A percentile compares a stretch with the other conserved stretches of the same genome.
phyloP scores from a whole-genome alignment of 2,113 vertebrate genomes.

The Gymnobelideus leadbeateri region DNA sequence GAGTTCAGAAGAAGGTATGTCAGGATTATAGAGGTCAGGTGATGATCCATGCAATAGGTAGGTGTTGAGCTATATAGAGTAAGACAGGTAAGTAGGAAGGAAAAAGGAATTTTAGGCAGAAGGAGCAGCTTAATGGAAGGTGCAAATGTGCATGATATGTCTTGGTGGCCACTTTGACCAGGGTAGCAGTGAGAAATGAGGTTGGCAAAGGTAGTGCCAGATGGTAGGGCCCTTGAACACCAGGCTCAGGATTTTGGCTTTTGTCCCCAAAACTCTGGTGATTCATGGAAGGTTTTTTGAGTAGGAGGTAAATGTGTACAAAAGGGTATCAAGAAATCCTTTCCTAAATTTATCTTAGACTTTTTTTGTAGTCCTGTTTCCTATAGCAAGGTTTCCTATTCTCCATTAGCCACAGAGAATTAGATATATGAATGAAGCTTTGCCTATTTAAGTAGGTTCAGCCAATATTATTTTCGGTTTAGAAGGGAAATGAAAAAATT shows the following conservation, averaged over 20 bases:
- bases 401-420: background rate
- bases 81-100: background rate
- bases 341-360: background rate
- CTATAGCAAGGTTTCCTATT: background rate
- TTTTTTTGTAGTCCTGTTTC: background rate
- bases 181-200: background rate
- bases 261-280: background rate
- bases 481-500: background rate
- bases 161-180: background rate
- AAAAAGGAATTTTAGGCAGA: background rate
- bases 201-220: background rate
- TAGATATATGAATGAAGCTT: background rate
- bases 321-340: background rate
- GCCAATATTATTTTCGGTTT: background rate
- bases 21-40: background rate
- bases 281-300: background rate
- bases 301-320: fast-evolving
- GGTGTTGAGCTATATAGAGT: background rate
- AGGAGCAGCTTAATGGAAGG: background rate
- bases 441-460: background rate
- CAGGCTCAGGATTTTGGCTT: background rate
- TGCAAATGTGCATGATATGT: background rate
- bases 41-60: background rate
- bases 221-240: background rate
- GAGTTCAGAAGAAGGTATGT: background rate